Percentiles rank a stretch among this genome's conserved stretches.
Conservation (phyloP, 2,888 invertebrate genomes). For the Platynereis dumerilii region DNA sequence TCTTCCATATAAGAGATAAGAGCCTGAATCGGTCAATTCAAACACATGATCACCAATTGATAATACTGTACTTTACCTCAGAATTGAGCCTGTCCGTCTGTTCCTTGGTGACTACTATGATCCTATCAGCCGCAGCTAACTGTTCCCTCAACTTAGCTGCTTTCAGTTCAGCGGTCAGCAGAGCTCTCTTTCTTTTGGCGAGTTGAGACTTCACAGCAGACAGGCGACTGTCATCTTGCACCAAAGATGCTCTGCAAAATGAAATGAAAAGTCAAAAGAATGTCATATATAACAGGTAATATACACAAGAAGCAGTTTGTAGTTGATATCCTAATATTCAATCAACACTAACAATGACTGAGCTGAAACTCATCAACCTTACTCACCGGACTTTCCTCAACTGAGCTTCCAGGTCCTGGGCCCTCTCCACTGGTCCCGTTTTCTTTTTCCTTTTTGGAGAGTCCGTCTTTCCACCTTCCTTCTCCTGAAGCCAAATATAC, state of each 20-base stretch:
- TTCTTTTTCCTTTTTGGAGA: neutral
- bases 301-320: no score
- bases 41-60: no score
- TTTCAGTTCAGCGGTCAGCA: conserved; percentile 36
- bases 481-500: neutral
- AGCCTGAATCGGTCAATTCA: no score
- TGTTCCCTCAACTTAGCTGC: conserved; percentile 44
- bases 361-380: no score
- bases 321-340: no score
- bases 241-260: conserved; percentile 11
- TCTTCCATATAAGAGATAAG: no score
- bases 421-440: neutral
- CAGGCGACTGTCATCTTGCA: conserved; percentile 26
- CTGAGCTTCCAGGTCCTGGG: neutral
- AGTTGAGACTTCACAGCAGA: conserved; percentile 41
- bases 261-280: no score
- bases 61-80: no score
- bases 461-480: neutral
- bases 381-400: no score
- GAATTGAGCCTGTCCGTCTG: conserved; percentile 45
- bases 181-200: conserved; percentile 40
- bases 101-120: conserved; percentile 40
- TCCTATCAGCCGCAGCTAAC: conserved; percentile 44
- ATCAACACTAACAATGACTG: no score
- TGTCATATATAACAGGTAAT: no score